A percentile compares a stretch with the other conserved stretches of the same genome.
Conservation (phyloP, 2,113 vertebrate genomes). For the Eupsittula cactorum region DNA sequence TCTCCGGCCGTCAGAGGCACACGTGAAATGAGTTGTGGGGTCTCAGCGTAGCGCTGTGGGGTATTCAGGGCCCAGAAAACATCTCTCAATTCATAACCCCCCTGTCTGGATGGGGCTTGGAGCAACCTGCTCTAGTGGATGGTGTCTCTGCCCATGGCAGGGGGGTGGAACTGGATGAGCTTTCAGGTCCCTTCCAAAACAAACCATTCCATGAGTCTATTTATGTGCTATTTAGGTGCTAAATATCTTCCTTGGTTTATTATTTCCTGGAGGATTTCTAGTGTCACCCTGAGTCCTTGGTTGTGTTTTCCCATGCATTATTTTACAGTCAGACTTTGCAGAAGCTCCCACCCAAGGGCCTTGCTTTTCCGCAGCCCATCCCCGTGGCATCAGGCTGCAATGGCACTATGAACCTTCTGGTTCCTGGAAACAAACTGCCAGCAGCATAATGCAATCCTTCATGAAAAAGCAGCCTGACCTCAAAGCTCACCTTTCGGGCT, state of each 20-base stretch:
- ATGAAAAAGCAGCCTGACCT: not conserved
- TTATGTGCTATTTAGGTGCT: not conserved
- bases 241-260: not conserved
- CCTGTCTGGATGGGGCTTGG: not conserved
- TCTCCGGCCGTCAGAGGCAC: not conserved
- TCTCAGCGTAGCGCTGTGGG: not conserved
- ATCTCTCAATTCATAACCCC: slow-evolving; percentile 2
- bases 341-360: not conserved
- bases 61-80: not conserved
- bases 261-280: not conserved
- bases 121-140: not conserved
- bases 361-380: not conserved
- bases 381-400: accelerated
- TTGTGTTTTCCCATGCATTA: not conserved
- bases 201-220: not conserved
- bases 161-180: not conserved
- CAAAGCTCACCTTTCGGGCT: not conserved
- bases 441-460: not conserved
- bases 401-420: not conserved
- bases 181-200: not conserved
- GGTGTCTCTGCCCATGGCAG: not conserved
- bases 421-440: not conserved
- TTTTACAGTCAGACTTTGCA: not conserved
- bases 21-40: slow-evolving; percentile 22
- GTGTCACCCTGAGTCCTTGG: not conserved